Conservation (phyloP, 1,140 invertebrate species). For the Laodelphax striatellus region DNA sequence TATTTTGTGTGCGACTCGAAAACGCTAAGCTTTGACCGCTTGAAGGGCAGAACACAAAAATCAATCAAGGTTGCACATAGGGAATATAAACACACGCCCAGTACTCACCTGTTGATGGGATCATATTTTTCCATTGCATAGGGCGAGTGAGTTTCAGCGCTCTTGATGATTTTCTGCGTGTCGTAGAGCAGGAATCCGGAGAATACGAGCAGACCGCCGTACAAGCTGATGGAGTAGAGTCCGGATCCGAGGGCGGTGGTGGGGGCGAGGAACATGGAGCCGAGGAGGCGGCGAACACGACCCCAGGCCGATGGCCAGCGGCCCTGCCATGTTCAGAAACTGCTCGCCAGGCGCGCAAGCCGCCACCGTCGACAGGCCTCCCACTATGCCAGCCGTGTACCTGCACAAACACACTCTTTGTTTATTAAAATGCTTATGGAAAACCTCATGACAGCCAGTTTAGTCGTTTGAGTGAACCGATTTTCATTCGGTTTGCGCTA, state of each 20-base stretch:
- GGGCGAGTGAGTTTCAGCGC: slow-evolving; percentile 69
- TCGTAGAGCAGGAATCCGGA: slow-evolving; percentile 89
- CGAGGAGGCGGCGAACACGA: slow-evolving; percentile 89
- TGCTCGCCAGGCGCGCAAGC: slow-evolving; percentile 93
- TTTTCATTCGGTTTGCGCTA: too few species aligned
- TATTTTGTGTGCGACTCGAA: too few species aligned
- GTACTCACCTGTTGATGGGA: slow-evolving; percentile 88
- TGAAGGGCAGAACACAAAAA: too few species aligned
- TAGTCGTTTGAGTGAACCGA: too few species aligned
- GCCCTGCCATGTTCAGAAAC: slow-evolving; percentile 90
- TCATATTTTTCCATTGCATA: slow-evolving; percentile 65
- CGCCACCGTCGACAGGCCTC: slow-evolving; percentile 83
- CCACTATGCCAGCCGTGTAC: slow-evolving; percentile 89
- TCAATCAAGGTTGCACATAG: too few species aligned
- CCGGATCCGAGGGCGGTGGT: slow-evolving; percentile 81
- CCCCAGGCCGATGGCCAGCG: slow-evolving; percentile 88
- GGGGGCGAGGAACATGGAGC: slow-evolving; percentile 80
- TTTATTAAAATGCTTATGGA: not conserved
- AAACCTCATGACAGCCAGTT: too few species aligned
- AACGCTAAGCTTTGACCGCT: too few species aligned
- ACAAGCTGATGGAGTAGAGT: slow-evolving; percentile 82
- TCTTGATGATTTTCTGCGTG: slow-evolving; percentile 81
- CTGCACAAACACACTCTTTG: slow-evolving; percentile 17
- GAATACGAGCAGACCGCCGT: slow-evolving; percentile 91
- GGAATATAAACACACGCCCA: too few species aligned